A percentile compares a stretch with the other conserved stretches of the same genome.
Evolutionary conservation across 2,113 vertebrate species (phyloP).

Genomic region (Tetrax tetrax): DNA sequence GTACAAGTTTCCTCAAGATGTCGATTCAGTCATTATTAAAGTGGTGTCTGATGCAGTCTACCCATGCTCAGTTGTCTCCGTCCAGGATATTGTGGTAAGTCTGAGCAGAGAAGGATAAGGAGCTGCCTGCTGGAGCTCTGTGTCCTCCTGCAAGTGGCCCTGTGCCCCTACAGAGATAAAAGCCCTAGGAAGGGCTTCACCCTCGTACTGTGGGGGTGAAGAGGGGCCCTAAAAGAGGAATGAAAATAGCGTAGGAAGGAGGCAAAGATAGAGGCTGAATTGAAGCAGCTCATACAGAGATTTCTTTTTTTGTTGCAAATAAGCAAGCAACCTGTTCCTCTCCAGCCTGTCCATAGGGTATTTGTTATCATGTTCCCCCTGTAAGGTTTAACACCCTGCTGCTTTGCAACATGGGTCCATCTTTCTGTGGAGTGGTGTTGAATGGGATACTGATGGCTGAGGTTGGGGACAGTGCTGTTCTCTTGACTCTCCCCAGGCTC

Average conservation of each 20-base stretch:
- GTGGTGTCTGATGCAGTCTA: slow-evolving; percentile 74
- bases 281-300: neutral
- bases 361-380: neutral
- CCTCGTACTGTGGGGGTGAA: neutral
- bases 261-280: neutral
- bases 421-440: neutral
- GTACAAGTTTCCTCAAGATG: slow-evolving; percentile 79
- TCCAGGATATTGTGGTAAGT: slow-evolving; percentile 84
- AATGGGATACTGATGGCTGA: neutral
- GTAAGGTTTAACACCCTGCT: neutral
- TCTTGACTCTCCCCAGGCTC: neutral
- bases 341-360: neutral
- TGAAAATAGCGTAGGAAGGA: neutral
- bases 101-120: neutral
- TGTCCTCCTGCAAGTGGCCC: neutral
- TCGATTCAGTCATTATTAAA: slow-evolving; percentile 80
- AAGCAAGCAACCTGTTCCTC: neutral
- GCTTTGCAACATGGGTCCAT: neutral
- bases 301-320: neutral
- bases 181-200: neutral
- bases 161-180: neutral
- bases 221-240: neutral
- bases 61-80: slow-evolving; percentile 81
- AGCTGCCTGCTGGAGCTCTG: neutral
- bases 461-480: neutral